phyloP scores from a whole-genome alignment of 30 jellyfish, hydroid and myxozoan genomes.

The Mastigias papua region DNA sequence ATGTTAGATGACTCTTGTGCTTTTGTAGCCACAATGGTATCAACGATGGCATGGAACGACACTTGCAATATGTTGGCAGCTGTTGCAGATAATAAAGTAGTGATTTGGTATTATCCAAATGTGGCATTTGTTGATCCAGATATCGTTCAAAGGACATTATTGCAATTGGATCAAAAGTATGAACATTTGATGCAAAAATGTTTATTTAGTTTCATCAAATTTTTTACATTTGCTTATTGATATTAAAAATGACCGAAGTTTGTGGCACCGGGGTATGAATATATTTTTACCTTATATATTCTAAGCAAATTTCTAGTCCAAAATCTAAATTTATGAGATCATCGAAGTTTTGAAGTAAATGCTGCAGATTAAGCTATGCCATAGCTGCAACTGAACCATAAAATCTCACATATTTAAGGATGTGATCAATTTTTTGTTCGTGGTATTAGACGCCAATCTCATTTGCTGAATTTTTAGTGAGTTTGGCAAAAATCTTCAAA shows the following conservation, averaged over 20 bases:
- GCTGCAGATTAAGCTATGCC: no score
- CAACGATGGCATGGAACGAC: slow-evolving; percentile 94
- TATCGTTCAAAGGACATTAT: slow-evolving; percentile 65
- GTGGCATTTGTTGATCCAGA: slow-evolving; percentile 96
- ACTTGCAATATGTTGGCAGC: slow-evolving; percentile 87
- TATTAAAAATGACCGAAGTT: no score
- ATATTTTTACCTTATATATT: no score
- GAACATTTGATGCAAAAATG: neutral
- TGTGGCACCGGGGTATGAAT: no score
- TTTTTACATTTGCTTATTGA: neutral
- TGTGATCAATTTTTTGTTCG: no score
- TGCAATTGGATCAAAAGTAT: slow-evolving; percentile 88
- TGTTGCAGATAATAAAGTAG: slow-evolving; percentile 85
- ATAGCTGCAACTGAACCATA: no score
- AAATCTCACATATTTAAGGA: no score
- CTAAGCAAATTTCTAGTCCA: no score
- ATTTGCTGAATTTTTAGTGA: slow-evolving; percentile 73
- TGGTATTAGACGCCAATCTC: no score
- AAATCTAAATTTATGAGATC: no score
- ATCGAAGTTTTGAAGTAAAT: no score
- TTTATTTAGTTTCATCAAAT: neutral
- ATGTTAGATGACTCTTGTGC: no score
- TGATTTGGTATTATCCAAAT: slow-evolving; percentile 96
- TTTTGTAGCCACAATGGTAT: slow-evolving; percentile 90
- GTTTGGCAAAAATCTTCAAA: slow-evolving; percentile 90